These are phyloP conservation scores for Exocentrus adspersus DNA, from an alignment of 2,888 invertebrate genomes.

Conservation along the genomic window DNA sequence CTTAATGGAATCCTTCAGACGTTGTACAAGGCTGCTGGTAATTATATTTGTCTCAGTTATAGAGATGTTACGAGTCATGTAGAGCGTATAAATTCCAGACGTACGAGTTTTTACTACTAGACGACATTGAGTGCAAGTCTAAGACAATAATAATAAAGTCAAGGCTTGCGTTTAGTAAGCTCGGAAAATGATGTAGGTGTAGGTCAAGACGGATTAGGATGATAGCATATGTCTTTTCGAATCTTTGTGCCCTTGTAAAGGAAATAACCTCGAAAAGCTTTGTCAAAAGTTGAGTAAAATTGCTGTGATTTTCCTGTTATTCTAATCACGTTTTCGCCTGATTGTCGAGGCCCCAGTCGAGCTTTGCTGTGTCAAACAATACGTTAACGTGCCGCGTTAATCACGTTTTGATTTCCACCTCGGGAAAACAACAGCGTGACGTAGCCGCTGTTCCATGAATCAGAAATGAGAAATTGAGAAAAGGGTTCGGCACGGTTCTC, in stretches of 20 bases:
- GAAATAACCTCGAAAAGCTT: too few species aligned
- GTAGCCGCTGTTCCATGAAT: not conserved
- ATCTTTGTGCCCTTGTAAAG: too few species aligned
- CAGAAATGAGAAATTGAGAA: too few species aligned
- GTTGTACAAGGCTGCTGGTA: not conserved
- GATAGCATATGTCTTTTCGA: too few species aligned
- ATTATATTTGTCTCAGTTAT: not conserved
- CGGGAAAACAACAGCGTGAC: not conserved
- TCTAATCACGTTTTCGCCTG: too few species aligned
- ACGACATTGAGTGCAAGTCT: not conserved
- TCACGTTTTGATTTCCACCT: not conserved
- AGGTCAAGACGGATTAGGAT: too few species aligned
- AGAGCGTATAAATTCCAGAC: not conserved
- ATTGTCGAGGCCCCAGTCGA: too few species aligned
- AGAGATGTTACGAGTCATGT: not conserved
- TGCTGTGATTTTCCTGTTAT: too few species aligned
- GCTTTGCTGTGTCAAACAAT: not conserved
- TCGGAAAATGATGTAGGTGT: too few species aligned
- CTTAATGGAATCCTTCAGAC: not conserved
- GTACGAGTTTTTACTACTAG: not conserved
- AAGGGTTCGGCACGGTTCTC: too few species aligned
- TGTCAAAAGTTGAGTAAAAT: too few species aligned
- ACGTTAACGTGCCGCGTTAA: not conserved
- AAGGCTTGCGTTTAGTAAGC: not conserved
- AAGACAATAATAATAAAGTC: not conserved